A percentile compares a stretch with the other conserved stretches of the same genome.
These are phyloP conservation scores for Corythaeola cristata DNA, from an alignment of 2,113 vertebrate genomes.

Conservation along the genomic window DNA sequence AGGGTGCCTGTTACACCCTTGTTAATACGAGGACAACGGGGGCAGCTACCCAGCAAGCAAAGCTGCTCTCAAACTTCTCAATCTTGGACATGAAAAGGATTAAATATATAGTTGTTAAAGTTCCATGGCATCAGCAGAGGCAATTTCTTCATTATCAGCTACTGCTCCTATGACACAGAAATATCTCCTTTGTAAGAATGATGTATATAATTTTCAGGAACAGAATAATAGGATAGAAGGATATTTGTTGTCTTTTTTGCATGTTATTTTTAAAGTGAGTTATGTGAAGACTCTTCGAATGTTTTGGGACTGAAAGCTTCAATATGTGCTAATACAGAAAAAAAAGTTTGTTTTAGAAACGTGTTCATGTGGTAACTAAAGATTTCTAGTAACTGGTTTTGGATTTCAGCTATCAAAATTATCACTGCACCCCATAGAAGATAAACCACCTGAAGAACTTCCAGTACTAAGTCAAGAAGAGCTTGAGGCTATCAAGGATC, in stretches of 20 bases:
- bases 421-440: conserved; percentile 83
- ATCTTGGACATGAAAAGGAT: not conserved
- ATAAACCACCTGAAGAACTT: conserved; percentile 78
- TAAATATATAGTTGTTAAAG: not conserved
- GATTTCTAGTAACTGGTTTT: not conserved
- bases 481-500: conserved; percentile 79
- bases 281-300: not conserved
- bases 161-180: not conserved
- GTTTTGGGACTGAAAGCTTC: not conserved
- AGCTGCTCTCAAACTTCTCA: not conserved
- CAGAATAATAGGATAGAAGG: not conserved
- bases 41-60: not conserved
- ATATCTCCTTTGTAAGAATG: not conserved
- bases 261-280: not conserved
- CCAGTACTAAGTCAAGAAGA: conserved; percentile 75
- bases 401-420: conserved; percentile 83
- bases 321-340: not conserved
- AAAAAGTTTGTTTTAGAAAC: not conserved
- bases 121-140: not conserved
- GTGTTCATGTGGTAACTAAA: accelerated
- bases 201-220: not conserved
- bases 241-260: not conserved
- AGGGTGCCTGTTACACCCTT: not conserved
- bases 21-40: accelerated
- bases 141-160: not conserved